phyloP scores from a whole-genome alignment of 2,113 vertebrate genomes.

The Phalacrocorax carbo region DNA sequence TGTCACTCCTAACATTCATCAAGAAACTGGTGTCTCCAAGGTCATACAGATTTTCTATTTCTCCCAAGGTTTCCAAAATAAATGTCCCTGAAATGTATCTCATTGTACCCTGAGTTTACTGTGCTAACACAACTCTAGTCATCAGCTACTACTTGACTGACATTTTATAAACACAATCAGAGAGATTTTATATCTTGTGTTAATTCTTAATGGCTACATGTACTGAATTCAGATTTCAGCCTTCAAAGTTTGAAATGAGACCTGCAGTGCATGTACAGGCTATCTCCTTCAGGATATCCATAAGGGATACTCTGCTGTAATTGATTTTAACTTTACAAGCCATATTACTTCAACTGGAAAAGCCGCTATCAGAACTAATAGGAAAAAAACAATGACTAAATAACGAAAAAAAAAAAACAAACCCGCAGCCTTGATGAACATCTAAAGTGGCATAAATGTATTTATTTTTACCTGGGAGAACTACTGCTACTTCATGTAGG shows the following conservation, averaged over 20 bases:
- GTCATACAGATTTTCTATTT: neutral
- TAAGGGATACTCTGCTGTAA: neutral
- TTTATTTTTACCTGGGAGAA: conserved; percentile 16
- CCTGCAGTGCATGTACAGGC: neutral
- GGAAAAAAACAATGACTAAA: neutral
- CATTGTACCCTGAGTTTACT: neutral
- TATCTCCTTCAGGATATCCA: neutral
- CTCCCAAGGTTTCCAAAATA: neutral
- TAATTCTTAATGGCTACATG: conserved; percentile 30
- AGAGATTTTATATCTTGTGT: neutral
- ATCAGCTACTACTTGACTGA: neutral
- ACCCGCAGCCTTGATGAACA: neutral
- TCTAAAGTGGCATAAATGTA: neutral
- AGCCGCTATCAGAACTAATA: conserved; percentile 14
- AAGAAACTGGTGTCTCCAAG: neutral
- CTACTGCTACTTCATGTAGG: neutral
- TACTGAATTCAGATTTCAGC: neutral
- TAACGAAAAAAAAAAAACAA: neutral
- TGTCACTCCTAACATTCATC: neutral
- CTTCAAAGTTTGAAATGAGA: neutral
- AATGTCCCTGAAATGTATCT: neutral
- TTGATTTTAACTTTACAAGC: conserved; percentile 46
- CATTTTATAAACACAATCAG: neutral
- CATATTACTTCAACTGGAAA: conserved; percentile 36
- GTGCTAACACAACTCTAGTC: neutral